Percentiles rank a stretch among this genome's conserved stretches.
Evolutionary conservation across 2,797 vertebrate genomes (phyloP).

Genomic region (Smutsia temminckii): DNA sequence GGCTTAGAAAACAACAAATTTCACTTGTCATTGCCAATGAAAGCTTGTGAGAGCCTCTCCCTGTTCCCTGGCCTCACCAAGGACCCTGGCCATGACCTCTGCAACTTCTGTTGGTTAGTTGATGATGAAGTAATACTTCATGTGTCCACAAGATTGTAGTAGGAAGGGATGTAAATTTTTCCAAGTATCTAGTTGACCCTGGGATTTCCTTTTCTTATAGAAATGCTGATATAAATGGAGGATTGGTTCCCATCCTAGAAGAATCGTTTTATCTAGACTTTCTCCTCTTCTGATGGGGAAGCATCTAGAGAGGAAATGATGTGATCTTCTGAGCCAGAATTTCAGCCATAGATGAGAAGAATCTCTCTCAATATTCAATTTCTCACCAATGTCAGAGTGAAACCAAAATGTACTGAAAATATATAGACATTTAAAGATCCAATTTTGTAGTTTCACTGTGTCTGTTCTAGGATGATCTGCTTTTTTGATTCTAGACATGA

Average conservation of each 20-base stretch:
- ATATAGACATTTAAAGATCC: not conserved
- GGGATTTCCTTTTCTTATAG: not conserved
- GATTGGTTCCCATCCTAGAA: not conserved
- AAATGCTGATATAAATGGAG: not conserved
- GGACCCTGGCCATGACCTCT: not conserved
- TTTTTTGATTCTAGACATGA: conserved; percentile 25
- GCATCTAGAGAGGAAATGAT: not conserved
- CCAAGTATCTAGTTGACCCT: not conserved
- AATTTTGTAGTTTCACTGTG: not conserved
- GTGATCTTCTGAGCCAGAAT: not conserved
- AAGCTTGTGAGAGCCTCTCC: not conserved
- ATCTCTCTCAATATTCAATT: not conserved
- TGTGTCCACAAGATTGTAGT: not conserved
- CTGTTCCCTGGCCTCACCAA: not conserved
- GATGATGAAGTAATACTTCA: not conserved
- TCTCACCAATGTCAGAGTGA: not conserved
- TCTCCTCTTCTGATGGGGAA: not conserved
- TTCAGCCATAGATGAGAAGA: not conserved
- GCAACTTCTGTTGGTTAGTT: not conserved
- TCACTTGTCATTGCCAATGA: not conserved
- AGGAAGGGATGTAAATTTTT: not conserved
- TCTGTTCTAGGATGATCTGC: not conserved
- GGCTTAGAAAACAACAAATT: not conserved
- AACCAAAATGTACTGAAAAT: not conserved
- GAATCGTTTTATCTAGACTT: not conserved